Base-by-base conservation (phyloP, 2,797 vertebrate genomes). In the Tarsius wallacei region DNA sequence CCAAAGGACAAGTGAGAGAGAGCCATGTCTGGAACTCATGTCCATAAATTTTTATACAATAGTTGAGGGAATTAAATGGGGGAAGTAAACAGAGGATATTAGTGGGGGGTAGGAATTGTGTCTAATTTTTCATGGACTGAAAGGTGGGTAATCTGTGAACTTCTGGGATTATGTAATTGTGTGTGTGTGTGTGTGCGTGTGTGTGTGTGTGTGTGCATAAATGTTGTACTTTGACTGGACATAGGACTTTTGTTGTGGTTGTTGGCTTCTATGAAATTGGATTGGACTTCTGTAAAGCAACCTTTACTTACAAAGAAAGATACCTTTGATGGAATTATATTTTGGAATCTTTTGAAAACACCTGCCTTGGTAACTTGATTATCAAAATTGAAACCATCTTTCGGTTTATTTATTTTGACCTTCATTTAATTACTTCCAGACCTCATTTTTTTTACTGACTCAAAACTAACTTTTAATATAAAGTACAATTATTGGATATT, bases 401-500 rank as follows among this genome's bases (percentile, higher is more conserved):
- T 87, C 47, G 66, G 26, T 83, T 95, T 90, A 76, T 87, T 91
- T 94, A 26, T 93, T 66, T 93, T 96, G 95, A 76, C 47, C 21
- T 95, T 80, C 19, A 73, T 73, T 91, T 93, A 76, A 51, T 95
- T 66, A 90, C 96, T 95, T 96, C 59, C 16, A 87, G 70, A 80
- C 22, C 33, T 93, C 22, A 66, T 78, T 94, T 91, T 71, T 87
- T 33, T 61, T 57, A 80, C 21, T 82, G 59, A 80, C 53, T 64
- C n/a, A 94, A 76, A 80, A 83, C 59, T 96, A 78, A 82, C 80
- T 94, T 98, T 90, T 91, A 36, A 90, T 64, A 28, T 86, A 36
- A 51, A 70, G 31, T n/a, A 1, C 0, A 2, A 15, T 93, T 84
- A 77, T 68, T 93, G 57, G 31, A 74, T 96, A 17, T 91, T 89